phyloP scores from a whole-genome alignment of 2,888 invertebrate genomes.

The Scaptomyza parva region DNA sequence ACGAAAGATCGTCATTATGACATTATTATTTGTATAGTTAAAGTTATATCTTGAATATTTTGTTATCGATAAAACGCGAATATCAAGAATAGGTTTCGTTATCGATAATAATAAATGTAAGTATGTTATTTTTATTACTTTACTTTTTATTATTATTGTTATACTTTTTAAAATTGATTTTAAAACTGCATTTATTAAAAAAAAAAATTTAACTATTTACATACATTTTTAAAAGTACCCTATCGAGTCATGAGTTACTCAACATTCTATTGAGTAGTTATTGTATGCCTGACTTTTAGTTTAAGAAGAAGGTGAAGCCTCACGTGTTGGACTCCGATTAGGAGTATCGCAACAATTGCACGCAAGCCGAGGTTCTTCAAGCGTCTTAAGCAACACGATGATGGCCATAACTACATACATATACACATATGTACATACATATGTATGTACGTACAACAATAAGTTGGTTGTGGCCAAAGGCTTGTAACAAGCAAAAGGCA shows the following conservation, averaged over 20 bases:
- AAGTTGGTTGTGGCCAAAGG: conserved; percentile 11
- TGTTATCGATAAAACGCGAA: neutral
- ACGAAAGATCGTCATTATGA: neutral
- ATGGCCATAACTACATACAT: conserved; percentile 33
- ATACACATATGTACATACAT: too few relatives aligned
- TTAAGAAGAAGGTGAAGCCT: too few relatives aligned
- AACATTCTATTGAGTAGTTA: neutral
- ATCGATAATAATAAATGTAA: neutral
- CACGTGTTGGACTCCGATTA: conserved; percentile 64
- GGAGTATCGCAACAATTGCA: conserved; percentile 27
- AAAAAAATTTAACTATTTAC: neutral
- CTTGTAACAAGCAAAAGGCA: conserved; percentile 60
- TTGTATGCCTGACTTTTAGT: conserved; percentile 10
- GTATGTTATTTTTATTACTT: too few relatives aligned
- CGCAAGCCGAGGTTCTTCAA: conserved; percentile 43
- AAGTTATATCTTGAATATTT: too few relatives aligned
- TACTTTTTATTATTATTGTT: too few relatives aligned
- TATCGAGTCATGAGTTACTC: neutral
- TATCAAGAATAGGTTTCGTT: neutral
- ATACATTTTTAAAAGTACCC: neutral
- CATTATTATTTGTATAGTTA: too few relatives aligned
- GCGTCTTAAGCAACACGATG: conserved; percentile 35
- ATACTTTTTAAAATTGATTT: too few relatives aligned
- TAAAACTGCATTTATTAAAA: too few relatives aligned
- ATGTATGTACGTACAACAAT: too few relatives aligned